Evolutionary conservation across 2,888 invertebrate species (phyloP), one percentile per base, ranked within the genome.

Genomic region (Bombyx huttoni): DNA sequence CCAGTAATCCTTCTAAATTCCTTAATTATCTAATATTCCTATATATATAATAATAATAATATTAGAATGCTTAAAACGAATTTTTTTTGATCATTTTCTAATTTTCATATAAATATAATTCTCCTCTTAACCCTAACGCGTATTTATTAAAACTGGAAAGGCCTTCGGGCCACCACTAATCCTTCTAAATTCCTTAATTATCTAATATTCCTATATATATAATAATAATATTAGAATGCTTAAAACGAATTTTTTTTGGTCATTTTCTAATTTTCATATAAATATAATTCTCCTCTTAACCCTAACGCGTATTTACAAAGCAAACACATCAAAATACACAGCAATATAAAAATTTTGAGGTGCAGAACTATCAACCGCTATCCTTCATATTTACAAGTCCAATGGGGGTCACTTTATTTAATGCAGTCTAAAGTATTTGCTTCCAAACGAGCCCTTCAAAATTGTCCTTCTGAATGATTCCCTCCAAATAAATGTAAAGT

Each of bases 311-410:
- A 40, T 40, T 10, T 9, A 49, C 14, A 33, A 53, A 24, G 35
- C 46, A 49, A 33, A 51, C 35, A 46, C 49, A 53, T 51, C 49
- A 53, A 49, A 47, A 13, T 51, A 53, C 49, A 51, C 53, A 53
- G 53, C 49, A 53, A 53, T 53, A 49, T 53, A 49, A 49, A 24
- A 51, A 51, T 51, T 53, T 51, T 35, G 34, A 46, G 48, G 46
- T 51, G 47, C 53, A 49, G 53, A 51, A 53, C 10, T 34, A 34
- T 51, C 51, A 40, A 53, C 53, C 13, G 40, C 51, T 34, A 51
- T 8, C 49, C 46, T 40, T 40, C 24, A 34, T 53, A 53, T 53
- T 46, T 53, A 53, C 53, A 53, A 49, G 10, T 51, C 51, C 49
- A 14, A 53, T 34, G 13, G 46, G 49, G 51, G n/a, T 13, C 33